These are phyloP conservation scores for Ptychochromis oligacanthus DNA, from an alignment of 2,113 vertebrate genomes.

Conservation along the genomic window DNA sequence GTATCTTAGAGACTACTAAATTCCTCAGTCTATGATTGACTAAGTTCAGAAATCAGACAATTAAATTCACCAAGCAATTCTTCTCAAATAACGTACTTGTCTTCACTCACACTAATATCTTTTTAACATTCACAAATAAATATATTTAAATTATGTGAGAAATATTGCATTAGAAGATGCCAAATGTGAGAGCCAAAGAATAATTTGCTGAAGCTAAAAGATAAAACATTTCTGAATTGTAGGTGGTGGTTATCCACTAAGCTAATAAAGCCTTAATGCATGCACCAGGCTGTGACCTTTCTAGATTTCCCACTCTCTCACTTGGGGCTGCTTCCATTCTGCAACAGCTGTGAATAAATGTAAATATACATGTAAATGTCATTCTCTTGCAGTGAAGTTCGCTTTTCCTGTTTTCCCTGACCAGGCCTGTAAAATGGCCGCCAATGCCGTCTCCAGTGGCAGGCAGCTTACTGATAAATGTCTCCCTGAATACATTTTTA, in stretches of 20 bases:
- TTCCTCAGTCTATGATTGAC: background rate
- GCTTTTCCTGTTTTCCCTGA: slow-evolving; percentile 55
- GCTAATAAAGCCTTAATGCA: slow-evolving; percentile 40
- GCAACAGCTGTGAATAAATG: slow-evolving; percentile 74
- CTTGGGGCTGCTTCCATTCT: slow-evolving; percentile 55
- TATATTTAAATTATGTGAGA: background rate
- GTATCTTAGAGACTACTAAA: fast-evolving
- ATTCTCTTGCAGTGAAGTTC: slow-evolving; percentile 54
- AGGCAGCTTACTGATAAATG: slow-evolving; percentile 61
- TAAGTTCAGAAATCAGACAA: background rate
- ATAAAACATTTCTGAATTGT: background rate
- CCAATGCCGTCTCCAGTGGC: slow-evolving; percentile 48
- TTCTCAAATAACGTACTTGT: background rate
- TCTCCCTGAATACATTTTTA: slow-evolving; percentile 70
- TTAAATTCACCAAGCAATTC: background rate
- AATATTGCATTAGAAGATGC: background rate
- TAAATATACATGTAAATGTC: slow-evolving; percentile 79
- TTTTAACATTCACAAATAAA: background rate
- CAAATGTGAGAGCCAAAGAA: background rate
- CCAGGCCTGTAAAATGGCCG: slow-evolving; percentile 56
- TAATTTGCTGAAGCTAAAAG: background rate
- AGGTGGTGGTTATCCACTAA: slow-evolving; percentile 33
- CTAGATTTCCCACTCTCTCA: slow-evolving; percentile 4
- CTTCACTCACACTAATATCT: background rate
- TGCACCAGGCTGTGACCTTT: slow-evolving; percentile 67